Conservation (phyloP, 1,140 invertebrate genomes). For the Drosophila littoralis region DNA sequence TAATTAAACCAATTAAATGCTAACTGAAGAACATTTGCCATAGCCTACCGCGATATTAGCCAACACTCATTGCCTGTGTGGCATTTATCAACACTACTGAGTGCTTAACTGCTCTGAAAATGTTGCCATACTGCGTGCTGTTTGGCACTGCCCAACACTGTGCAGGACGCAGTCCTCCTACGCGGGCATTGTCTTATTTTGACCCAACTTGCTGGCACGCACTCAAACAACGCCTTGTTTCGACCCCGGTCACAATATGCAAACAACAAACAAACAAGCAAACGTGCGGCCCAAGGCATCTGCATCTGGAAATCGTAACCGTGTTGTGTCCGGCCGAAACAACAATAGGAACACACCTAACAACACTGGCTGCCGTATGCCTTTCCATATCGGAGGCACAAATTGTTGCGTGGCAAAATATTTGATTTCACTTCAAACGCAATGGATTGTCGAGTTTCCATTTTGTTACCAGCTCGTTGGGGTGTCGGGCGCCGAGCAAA, state of each 20-base stretch:
- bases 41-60: conserved; percentile 8
- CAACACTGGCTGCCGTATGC: conserved; percentile 2
- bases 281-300: no score
- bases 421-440: conserved; percentile 74
- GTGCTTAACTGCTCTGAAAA: no score
- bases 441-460: conserved; percentile 45
- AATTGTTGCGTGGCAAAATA: conserved; percentile 74
- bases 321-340: background rate
- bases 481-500: background rate
- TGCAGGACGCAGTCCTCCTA: background rate
- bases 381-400: conserved; percentile 52
- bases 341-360: background rate
- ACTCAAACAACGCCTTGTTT: background rate
- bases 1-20: background rate
- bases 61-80: conserved; percentile 22
- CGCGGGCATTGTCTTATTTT: conserved; percentile 9
- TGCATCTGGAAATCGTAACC: conserved; percentile 21
- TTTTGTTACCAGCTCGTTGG: background rate
- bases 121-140: background rate
- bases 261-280: conserved; percentile 14
- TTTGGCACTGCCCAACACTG: conserved; percentile 5
- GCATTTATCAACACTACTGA: background rate
- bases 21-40: background rate
- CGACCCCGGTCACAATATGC: conserved; percentile 16
- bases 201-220: background rate